Conservation (phyloP, 2,888 invertebrate genomes). For the Bruchidius siliquastri region DNA sequence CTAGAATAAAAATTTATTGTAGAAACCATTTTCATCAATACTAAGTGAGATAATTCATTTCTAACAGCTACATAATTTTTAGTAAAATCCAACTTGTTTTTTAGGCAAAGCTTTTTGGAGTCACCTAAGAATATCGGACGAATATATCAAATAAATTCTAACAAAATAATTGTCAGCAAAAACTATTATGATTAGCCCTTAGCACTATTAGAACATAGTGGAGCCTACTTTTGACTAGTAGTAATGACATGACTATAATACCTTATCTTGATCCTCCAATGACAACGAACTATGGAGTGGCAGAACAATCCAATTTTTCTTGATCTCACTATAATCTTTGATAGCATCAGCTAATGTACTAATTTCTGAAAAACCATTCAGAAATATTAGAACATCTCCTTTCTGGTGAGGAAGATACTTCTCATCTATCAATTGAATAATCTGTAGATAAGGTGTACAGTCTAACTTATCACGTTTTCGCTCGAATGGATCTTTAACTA, state of each 20-base stretch:
- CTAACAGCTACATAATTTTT: too few relatives aligned
- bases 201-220: too few relatives aligned
- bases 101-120: too few relatives aligned
- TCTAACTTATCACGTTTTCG: slow-evolving; percentile 73
- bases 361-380: slow-evolving; percentile 90
- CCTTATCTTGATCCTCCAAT: slow-evolving; percentile 93
- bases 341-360: slow-evolving; percentile 81
- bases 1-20: too few relatives aligned
- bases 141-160: too few relatives aligned
- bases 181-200: too few relatives aligned
- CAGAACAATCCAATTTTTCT: slow-evolving; percentile 86
- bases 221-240: too few relatives aligned
- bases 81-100: too few relatives aligned
- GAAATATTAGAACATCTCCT: slow-evolving; percentile 91
- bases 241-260: slow-evolving; percentile 34
- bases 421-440: slow-evolving; percentile 86
- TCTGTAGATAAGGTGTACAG: slow-evolving; percentile 87
- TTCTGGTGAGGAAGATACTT: slow-evolving; percentile 64
- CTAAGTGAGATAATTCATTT: too few relatives aligned
- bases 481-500: slow-evolving; percentile 55
- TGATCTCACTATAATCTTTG: slow-evolving; percentile 70
- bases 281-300: slow-evolving; percentile 91
- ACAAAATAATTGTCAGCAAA: too few relatives aligned
- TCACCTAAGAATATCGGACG: too few relatives aligned
- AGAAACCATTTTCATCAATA: too few relatives aligned